Percentiles rank a stretch among this genome's conserved stretches.
phyloP scores from a whole-genome alignment of 2,113 vertebrate genomes.

The Odontophorus gujanensis region DNA sequence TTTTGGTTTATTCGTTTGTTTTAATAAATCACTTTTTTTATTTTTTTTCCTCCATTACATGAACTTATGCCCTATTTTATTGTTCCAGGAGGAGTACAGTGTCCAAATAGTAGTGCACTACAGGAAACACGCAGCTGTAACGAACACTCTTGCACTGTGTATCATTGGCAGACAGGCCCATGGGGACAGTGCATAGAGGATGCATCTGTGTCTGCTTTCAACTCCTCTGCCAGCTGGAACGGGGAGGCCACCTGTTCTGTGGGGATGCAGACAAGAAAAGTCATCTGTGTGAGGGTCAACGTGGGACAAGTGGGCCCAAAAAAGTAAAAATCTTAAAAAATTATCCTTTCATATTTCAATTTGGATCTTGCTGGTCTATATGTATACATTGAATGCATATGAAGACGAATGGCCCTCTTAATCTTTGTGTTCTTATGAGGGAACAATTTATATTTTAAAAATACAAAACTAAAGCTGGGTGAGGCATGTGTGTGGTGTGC shows the following conservation, averaged over 20 bases:
- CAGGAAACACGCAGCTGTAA: constrained; percentile 94
- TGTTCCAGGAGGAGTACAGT: constrained; percentile 85
- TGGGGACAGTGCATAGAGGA: constrained; percentile 95
- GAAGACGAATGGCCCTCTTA: neutral
- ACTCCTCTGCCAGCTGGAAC: constrained; percentile 77
- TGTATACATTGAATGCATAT: neutral
- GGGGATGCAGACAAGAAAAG: constrained; percentile 96
- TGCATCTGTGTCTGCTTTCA: constrained; percentile 84
- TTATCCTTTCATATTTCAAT: neutral
- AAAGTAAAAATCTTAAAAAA: constrained; percentile 83
- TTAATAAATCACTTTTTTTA: neutral
- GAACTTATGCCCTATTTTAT: neutral
- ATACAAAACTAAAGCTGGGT: neutral
- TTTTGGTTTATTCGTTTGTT: neutral
- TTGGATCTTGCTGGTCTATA: neutral
- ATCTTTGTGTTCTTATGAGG: neutral
- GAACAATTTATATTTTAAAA: neutral
- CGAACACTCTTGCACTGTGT: constrained; percentile 93
- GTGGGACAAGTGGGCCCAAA: constrained; percentile 98
- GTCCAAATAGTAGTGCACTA: constrained; percentile 90
- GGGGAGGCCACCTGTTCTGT: constrained; percentile 84
- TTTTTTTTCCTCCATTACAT: neutral
- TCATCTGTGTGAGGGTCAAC: constrained; percentile 97
- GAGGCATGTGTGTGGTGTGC: no score
- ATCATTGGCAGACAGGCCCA: constrained; percentile 93